Evolutionary conservation across 1,140 invertebrate species (phyloP).

Genomic region (Lepeophtheirus salmonis): DNA sequence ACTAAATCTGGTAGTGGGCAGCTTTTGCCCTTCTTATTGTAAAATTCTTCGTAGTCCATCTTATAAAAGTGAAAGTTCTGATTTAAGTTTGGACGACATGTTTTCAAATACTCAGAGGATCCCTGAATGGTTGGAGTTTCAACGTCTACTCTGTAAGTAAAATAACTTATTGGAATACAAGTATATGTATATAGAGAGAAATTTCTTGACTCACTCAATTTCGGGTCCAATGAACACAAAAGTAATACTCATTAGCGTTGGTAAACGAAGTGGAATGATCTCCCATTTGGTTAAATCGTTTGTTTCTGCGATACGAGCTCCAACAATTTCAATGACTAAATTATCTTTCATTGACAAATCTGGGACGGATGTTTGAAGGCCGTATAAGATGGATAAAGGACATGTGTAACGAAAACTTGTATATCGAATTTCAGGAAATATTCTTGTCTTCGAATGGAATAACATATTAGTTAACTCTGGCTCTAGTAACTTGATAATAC

Average conservation of each 20-base stretch:
- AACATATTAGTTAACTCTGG: not conserved
- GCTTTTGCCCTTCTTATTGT: not conserved
- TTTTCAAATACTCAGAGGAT: not conserved
- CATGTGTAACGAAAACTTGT: conserved; percentile 14
- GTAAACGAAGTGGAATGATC: conserved; percentile 7
- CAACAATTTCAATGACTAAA: conserved; percentile 14
- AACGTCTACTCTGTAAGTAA: not conserved
- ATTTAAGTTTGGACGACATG: not conserved
- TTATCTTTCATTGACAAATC: not conserved
- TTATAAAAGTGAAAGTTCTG: not conserved
- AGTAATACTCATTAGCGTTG: conserved; percentile 1
- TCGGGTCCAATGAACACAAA: conserved; percentile 17
- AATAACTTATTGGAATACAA: not conserved
- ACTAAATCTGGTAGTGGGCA: conserved; percentile 8
- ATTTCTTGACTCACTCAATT: conserved; percentile 6
- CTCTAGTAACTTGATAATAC: not conserved
- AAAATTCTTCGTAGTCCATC: not conserved
- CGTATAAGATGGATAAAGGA: conserved; percentile 11
- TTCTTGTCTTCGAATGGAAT: too few relatives aligned
- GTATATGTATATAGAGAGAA: not conserved
- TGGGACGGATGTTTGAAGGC: not conserved
- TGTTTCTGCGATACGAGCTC: conserved; percentile 13
- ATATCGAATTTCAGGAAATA: conserved; percentile 8
- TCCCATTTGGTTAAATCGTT: conserved; percentile 12
- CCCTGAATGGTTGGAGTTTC: not conserved